Percentiles rank a stretch among this genome's conserved stretches.
These are phyloP conservation scores for Solenodon paradoxus DNA, from an alignment of 2,113 vertebrate genomes.

Conservation along the genomic window DNA sequence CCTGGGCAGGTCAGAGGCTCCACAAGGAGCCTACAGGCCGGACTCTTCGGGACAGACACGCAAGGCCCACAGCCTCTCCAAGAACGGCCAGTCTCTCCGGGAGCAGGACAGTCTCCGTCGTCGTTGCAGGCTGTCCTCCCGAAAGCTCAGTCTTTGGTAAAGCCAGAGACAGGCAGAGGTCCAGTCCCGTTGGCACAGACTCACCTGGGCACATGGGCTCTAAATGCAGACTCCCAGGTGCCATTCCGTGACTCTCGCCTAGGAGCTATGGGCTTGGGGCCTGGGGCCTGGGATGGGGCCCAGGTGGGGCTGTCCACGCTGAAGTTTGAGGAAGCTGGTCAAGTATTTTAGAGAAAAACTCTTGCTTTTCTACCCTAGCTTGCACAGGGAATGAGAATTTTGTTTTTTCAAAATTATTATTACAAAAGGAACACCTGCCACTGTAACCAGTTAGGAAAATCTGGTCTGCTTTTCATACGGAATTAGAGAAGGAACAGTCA, in stretches of 20 bases:
- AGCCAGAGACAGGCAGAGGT: background rate
- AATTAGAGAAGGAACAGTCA: background rate
- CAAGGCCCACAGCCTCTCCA: background rate
- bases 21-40: background rate
- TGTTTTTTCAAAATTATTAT: background rate
- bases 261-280: fast-evolving
- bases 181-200: background rate
- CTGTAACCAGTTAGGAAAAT: background rate
- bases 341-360: background rate
- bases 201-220: too few species aligned
- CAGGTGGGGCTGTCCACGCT: too few species aligned
- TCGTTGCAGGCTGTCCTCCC: background rate
- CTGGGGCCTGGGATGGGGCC: background rate
- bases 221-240: background rate
- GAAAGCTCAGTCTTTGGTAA: background rate
- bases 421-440: background rate
- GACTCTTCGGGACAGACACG: background rate
- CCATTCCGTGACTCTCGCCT: fast-evolving
- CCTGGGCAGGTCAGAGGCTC: background rate
- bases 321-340: background rate
- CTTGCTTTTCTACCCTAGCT: background rate
- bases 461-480: conserved; percentile 26
- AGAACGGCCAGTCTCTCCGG: background rate
- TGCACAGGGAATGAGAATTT: too few species aligned
- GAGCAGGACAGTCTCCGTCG: fast-evolving